Conservation (phyloP, 2,113 vertebrate genomes). For the Apteryx mantelli region DNA sequence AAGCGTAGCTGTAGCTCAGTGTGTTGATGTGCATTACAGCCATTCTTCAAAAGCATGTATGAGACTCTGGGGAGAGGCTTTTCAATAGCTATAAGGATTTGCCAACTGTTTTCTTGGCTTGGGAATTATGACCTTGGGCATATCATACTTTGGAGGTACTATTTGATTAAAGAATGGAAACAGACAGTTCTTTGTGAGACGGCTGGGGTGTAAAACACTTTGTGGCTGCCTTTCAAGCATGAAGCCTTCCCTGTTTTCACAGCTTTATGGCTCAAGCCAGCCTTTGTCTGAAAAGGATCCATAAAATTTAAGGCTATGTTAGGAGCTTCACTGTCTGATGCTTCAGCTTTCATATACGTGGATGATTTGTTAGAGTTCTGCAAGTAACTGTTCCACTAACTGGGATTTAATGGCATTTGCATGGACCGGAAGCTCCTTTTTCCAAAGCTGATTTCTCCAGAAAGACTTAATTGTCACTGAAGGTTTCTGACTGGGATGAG, state of each 20-base stretch:
- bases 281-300: not conserved
- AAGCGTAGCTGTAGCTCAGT: not conserved
- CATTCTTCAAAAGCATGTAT: not conserved
- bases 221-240: not conserved
- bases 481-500: not conserved
- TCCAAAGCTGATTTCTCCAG: not conserved
- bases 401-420: not conserved
- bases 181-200: not conserved
- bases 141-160: not conserved
- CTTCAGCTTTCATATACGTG: not conserved
- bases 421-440: no score
- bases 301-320: not conserved
- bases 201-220: not conserved
- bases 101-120: not conserved
- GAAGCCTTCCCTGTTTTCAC: not conserved
- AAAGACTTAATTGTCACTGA: not conserved
- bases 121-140: not conserved
- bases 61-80: not conserved
- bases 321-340: not conserved
- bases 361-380: not conserved
- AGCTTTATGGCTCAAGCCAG: not conserved
- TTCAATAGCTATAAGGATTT: not conserved
- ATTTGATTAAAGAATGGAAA: not conserved
- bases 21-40: not conserved
- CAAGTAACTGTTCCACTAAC: fast-evolving